phyloP scores from a whole-genome alignment of 2,113 vertebrate genomes.

The Uria lomvia region DNA sequence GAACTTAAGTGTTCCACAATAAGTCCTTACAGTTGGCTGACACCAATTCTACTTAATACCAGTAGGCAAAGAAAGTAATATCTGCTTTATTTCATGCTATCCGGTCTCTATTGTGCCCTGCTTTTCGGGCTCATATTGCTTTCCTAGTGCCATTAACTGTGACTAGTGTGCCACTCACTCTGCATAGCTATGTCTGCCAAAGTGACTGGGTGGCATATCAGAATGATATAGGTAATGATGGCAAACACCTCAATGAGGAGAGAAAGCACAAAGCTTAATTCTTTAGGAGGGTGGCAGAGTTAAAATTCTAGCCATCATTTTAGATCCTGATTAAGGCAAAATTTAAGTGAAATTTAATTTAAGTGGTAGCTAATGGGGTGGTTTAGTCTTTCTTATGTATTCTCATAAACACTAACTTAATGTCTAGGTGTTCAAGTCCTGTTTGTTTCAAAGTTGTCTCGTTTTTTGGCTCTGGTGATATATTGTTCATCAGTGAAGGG shows the following conservation, averaged over 20 bases:
- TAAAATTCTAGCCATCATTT: not conserved
- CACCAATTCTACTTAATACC: slow-evolving; percentile 23
- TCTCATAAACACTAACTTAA: not conserved
- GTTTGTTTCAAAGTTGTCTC: not conserved
- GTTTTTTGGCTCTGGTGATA: not conserved
- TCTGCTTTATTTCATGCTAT: slow-evolving; percentile 51
- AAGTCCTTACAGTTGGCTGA: slow-evolving; percentile 27
- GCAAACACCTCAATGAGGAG: not conserved
- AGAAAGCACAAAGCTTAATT: not conserved
- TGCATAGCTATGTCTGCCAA: not conserved
- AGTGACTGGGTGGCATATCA: not conserved
- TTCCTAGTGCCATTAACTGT: not conserved
- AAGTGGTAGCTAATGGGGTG: not conserved
- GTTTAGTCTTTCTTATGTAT: not conserved
- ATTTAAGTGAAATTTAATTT: not conserved
- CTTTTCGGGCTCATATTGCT: not conserved
- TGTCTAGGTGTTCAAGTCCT: not conserved
- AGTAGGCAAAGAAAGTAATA: slow-evolving; percentile 27
- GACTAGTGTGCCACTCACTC: not conserved
- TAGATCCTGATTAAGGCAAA: not conserved
- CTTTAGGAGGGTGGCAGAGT: not conserved
- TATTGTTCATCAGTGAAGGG: not conserved
- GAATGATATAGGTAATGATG: not conserved
- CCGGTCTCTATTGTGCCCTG: slow-evolving; percentile 19
- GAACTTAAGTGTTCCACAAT: not conserved